phyloP scores from a whole-genome alignment of 2,113 vertebrate genomes.

The Hemibates koningsi region DNA sequence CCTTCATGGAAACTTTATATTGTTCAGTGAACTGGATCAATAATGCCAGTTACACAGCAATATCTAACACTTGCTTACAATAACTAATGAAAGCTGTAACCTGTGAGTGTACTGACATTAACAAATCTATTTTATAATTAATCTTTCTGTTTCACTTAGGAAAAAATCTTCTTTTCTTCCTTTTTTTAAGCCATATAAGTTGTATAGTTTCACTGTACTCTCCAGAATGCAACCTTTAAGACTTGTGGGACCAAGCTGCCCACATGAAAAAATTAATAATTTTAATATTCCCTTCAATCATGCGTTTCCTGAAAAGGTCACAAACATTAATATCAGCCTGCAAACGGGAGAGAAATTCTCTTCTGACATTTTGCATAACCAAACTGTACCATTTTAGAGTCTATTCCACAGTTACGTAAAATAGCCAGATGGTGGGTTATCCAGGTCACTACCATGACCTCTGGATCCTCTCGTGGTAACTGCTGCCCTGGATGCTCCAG shows the following conservation, averaged over 20 bases:
- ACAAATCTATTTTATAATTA: neutral
- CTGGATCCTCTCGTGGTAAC: neutral
- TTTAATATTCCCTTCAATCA: neutral
- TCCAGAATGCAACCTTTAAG: neutral
- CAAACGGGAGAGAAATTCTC: neutral
- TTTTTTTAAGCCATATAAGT: neutral
- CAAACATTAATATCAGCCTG: neutral
- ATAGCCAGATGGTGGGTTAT: constrained; percentile 39
- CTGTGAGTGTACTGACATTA: neutral
- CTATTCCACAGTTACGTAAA: constrained; percentile 26
- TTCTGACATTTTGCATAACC: neutral
- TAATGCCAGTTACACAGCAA: neutral
- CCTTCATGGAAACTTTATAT: neutral
- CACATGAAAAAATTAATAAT: neutral
- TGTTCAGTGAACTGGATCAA: neutral
- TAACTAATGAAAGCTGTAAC: neutral
- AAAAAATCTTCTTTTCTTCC: neutral
- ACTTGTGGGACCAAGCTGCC: neutral
- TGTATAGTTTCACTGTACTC: neutral
- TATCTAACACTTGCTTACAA: neutral
- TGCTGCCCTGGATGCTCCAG: neutral
- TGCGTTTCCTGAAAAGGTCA: neutral
- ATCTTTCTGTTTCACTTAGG: neutral
- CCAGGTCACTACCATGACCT: neutral
- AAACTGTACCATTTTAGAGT: neutral